These are phyloP conservation scores for Hydrophis major DNA, from an alignment of 2,797 vertebrate species.

Conservation along the genomic window DNA sequence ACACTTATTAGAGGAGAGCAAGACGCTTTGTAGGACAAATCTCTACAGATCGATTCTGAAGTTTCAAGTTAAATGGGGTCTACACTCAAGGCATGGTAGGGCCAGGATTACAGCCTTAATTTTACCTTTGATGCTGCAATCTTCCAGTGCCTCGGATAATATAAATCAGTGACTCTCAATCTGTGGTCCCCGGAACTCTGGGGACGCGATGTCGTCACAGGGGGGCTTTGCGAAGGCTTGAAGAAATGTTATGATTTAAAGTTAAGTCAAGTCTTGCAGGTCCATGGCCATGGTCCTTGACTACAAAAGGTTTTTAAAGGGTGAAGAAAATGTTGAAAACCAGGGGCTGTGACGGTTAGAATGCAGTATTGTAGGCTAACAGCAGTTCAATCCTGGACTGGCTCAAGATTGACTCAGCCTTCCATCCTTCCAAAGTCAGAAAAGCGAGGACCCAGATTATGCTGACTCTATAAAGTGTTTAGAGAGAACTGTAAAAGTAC, in stretches of 20 bases:
- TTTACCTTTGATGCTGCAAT: conserved; percentile 72
- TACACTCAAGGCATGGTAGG: background rate
- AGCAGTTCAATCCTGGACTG: too few species aligned
- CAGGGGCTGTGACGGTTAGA: too few species aligned
- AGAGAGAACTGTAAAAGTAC: too few species aligned
- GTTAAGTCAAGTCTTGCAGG: background rate
- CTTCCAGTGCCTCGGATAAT: conserved; percentile 80
- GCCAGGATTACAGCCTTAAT: conserved; percentile 12
- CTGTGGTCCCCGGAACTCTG: background rate
- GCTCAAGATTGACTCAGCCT: too few species aligned
- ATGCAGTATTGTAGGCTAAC: too few species aligned
- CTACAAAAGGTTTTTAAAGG: background rate
- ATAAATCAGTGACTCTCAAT: conserved; percentile 69
- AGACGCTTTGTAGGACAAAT: conserved; percentile 44
- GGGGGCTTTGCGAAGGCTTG: background rate
- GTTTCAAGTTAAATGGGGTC: background rate
- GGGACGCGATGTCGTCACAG: fast-evolving
- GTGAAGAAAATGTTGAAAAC: background rate
- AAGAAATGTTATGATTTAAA: background rate
- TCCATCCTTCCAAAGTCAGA: too few species aligned
- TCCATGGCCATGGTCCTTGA: background rate
- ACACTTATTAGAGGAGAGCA: conserved; percentile 31
- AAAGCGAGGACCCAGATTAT: too few species aligned
- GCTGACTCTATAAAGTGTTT: too few species aligned
- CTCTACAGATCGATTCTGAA: background rate